These are phyloP conservation scores for Heterocephalus glaber DNA, from an alignment of 2,113 vertebrate species.

Conservation along the genomic window DNA sequence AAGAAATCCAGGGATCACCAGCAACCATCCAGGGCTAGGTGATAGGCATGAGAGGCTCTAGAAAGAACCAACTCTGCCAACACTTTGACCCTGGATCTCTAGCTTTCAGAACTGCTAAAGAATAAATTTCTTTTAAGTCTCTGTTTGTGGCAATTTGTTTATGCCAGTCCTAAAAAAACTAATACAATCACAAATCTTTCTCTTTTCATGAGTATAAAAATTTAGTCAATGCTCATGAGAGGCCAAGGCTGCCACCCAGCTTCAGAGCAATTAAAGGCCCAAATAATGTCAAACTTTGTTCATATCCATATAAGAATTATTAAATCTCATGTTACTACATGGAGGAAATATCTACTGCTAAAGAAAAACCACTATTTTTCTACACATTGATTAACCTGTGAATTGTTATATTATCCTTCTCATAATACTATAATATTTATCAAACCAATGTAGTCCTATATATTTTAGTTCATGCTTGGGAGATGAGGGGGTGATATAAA, in stretches of 20 bases:
- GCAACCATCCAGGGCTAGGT: too few relatives aligned
- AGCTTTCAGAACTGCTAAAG: not conserved
- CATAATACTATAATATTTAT: not conserved
- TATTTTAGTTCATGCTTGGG: not conserved
- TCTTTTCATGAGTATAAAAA: not conserved
- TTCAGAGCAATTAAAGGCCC: not conserved
- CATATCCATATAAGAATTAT: not conserved
- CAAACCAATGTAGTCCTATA: not conserved
- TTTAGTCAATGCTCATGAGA: not conserved
- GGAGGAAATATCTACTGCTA: conserved; percentile 11
- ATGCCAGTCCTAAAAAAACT: not conserved
- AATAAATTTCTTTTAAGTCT: not conserved
- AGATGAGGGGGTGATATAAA: not conserved
- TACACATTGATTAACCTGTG: conserved; percentile 2
- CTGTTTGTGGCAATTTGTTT: not conserved
- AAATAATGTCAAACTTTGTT: conserved; percentile 49
- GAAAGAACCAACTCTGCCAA: not conserved
- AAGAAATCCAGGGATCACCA: not conserved
- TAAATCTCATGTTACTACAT: not conserved
- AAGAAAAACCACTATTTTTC: conserved; percentile 2
- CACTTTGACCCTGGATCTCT: not conserved
- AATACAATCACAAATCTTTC: not conserved
- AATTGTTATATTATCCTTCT: not conserved
- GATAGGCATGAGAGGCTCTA: not conserved
- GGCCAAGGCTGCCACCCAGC: not conserved